Conservation (phyloP, 2,888 invertebrate species). For the Coenonympha arcania region DNA sequence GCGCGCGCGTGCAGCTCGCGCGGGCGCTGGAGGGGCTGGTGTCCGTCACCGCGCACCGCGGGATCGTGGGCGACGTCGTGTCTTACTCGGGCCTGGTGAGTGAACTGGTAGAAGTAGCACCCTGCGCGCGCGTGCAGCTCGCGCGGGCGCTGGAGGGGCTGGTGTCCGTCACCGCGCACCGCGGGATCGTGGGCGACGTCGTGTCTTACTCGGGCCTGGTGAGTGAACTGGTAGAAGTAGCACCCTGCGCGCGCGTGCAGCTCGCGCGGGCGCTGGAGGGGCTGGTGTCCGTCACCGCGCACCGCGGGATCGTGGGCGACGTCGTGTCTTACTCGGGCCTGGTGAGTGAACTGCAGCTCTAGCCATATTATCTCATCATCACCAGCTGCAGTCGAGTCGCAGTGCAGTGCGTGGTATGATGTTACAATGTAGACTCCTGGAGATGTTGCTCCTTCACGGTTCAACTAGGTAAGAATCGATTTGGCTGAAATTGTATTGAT, state of each 20-base stretch:
- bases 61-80: constrained; percentile 77
- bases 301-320: constrained; percentile 80
- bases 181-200: constrained; percentile 79
- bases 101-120: too few species aligned
- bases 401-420: too few species aligned
- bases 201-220: constrained; percentile 84
- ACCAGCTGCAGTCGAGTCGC: too few species aligned
- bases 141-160: constrained; percentile 83
- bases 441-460: too few species aligned
- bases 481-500: too few species aligned
- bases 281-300: constrained; percentile 85
- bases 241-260: constrained; percentile 76
- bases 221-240: too few species aligned
- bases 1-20: constrained; percentile 76
- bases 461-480: too few species aligned
- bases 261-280: constrained; percentile 83
- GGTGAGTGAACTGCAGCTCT: too few species aligned
- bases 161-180: constrained; percentile 85
- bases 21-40: constrained; percentile 85
- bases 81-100: constrained; percentile 86
- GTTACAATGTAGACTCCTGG: too few species aligned
- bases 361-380: too few species aligned
- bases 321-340: constrained; percentile 81
- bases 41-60: constrained; percentile 84
- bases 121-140: constrained; percentile 78